Conservation (phyloP, 2,888 invertebrate species). For the Sesia apiformis region DNA sequence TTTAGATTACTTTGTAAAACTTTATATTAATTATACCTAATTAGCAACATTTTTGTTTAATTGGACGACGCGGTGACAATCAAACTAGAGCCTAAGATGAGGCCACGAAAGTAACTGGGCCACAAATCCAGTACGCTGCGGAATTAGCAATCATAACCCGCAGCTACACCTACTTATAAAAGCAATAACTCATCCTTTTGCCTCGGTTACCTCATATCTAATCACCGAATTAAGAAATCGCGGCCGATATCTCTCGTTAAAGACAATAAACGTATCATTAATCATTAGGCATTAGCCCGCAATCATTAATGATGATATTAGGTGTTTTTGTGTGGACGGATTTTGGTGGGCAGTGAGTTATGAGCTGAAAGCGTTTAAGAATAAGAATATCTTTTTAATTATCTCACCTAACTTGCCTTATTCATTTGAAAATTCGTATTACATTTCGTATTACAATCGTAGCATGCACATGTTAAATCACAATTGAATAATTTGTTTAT, state of each 20-base stretch:
- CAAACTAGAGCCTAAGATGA: too few relatives aligned
- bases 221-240: slow-evolving; percentile 70
- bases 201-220: slow-evolving; percentile 50
- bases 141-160: background rate
- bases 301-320: slow-evolving; percentile 66
- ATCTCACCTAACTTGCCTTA: too few relatives aligned
- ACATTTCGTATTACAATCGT: too few relatives aligned
- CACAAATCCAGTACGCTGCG: background rate
- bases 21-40: too few relatives aligned
- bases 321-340: slow-evolving; percentile 35
- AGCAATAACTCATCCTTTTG: slow-evolving; percentile 34
- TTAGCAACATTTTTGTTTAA: too few relatives aligned
- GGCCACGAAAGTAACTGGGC: background rate
- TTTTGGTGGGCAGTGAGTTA: background rate
- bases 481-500: too few relatives aligned
- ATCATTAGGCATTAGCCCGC: slow-evolving; percentile 62
- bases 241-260: slow-evolving; percentile 52
- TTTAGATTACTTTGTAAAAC: too few relatives aligned
- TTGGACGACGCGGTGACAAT: too few relatives aligned
- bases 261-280: slow-evolving; percentile 69
- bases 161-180: background rate
- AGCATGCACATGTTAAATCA: too few relatives aligned
- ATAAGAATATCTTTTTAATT: background rate
- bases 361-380: background rate
- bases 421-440: too few relatives aligned